Conservation (phyloP, 2,797 vertebrate species). For the Nothura maculosa region DNA sequence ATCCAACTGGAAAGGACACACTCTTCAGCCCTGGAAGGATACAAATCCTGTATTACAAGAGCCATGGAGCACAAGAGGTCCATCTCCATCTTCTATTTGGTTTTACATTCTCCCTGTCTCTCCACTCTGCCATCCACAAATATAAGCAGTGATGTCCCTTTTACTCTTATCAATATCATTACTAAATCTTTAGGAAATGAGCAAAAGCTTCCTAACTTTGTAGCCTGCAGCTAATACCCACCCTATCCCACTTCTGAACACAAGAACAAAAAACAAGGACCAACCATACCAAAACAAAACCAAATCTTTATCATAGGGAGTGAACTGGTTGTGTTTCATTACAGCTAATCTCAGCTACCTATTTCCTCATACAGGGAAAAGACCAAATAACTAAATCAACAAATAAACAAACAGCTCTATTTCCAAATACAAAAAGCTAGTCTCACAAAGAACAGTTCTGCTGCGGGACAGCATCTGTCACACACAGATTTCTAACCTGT, state of each 20-base stretch:
- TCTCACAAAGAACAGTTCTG: background rate
- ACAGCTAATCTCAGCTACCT: background rate
- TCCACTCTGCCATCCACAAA: fast-evolving
- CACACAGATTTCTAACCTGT: background rate
- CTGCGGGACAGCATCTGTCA: fast-evolving
- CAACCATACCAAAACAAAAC: background rate
- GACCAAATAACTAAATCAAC: no score
- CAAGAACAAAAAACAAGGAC: background rate
- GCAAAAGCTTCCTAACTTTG: background rate
- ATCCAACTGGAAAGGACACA: background rate
- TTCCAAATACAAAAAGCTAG: background rate
- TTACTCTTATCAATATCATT: background rate
- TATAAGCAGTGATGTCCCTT: background rate
- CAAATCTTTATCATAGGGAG: fast-evolving
- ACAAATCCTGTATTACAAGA: background rate
- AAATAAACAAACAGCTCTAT: background rate
- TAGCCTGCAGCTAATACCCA: background rate
- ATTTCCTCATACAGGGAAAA: background rate
- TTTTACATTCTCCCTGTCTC: background rate
- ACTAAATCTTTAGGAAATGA: background rate
- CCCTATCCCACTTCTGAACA: background rate
- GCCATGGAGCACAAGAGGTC: background rate
- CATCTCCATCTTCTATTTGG: background rate
- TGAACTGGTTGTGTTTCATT: background rate
- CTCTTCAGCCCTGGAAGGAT: background rate